Percentiles rank a stretch among this genome's conserved stretches.
phyloP scores from a whole-genome alignment of 2,113 vertebrate species.

The rat (Rattus norvegicus) region DNA sequence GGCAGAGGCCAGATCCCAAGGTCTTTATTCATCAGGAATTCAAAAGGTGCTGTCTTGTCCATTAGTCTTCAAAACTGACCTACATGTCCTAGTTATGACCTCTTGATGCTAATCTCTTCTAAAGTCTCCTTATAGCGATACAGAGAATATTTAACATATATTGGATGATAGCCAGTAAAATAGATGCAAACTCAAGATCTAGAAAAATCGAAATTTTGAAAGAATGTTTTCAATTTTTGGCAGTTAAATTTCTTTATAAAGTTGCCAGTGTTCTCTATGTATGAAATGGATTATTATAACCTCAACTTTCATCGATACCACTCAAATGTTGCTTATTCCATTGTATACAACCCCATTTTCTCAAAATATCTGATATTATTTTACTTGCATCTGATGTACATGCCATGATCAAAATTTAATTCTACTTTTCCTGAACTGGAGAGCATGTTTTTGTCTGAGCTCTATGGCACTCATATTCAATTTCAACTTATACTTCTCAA shows the following conservation, averaged over 20 bases:
- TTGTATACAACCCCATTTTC: constrained; percentile 31
- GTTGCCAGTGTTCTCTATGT: background rate
- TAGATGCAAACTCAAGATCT: constrained; percentile 16
- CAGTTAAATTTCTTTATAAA: constrained; percentile 60
- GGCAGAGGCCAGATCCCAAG: background rate
- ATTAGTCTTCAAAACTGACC: background rate
- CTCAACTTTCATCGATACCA: constrained; percentile 38
- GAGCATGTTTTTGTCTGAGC: constrained; percentile 69
- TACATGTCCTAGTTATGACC: background rate
- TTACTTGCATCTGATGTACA: constrained; percentile 52
- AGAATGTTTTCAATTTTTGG: constrained; percentile 53
- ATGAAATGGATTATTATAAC: constrained; percentile 43
- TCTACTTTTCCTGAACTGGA: constrained; percentile 52
- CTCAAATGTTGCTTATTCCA: constrained; percentile 56
- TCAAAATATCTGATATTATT: constrained; percentile 49
- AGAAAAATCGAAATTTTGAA: constrained; percentile 35
- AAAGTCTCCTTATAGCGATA: constrained; percentile 28
- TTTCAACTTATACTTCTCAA: constrained; percentile 78
- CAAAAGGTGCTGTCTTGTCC: background rate
- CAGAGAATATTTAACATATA: background rate
- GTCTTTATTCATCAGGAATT: background rate
- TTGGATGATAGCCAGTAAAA: background rate
- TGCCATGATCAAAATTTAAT: constrained; percentile 78
- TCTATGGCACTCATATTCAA: constrained; percentile 71
- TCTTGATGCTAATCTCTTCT: background rate